Percentiles rank a stretch among this genome's conserved stretches.
These are phyloP conservation scores for Phorcus lineatus DNA, from an alignment of 2,888 invertebrate species.

Conservation along the genomic window DNA sequence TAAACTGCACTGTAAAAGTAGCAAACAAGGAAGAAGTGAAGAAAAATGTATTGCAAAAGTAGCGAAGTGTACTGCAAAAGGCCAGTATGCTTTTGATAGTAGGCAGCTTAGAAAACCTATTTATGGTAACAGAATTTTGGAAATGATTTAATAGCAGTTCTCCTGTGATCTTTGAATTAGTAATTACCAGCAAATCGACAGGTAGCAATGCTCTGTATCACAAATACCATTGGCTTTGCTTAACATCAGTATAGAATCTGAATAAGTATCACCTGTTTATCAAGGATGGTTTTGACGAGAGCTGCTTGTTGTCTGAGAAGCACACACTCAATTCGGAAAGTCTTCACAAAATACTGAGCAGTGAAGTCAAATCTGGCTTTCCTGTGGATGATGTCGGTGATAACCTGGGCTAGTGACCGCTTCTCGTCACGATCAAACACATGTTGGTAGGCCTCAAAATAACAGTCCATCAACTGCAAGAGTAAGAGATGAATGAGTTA, in stretches of 20 bases:
- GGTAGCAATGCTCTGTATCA: too few species aligned
- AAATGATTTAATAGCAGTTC: background rate
- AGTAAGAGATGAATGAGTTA: background rate
- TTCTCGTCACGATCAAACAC: conserved; percentile 73
- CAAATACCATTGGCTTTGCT: too few species aligned
- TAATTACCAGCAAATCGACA: too few species aligned
- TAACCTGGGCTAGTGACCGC: conserved; percentile 69
- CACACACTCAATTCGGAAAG: conserved; percentile 72
- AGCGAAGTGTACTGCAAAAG: too few species aligned
- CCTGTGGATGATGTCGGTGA: conserved; percentile 71
- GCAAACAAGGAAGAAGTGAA: too few species aligned
- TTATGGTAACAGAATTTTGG: background rate
- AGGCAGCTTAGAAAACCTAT: too few species aligned
- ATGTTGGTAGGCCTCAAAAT: conserved; percentile 75
- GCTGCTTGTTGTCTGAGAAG: conserved; percentile 64
- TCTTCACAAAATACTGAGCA: conserved; percentile 68
- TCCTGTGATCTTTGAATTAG: too few species aligned
- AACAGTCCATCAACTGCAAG: conserved; percentile 73
- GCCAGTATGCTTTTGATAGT: too few species aligned
- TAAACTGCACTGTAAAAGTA: too few species aligned
- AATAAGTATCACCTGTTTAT: conserved; percentile 66
- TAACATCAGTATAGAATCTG: too few species aligned
- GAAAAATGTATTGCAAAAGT: too few species aligned
- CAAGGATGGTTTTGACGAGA: conserved; percentile 70
- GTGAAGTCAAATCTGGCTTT: conserved; percentile 71